These are phyloP conservation scores for Mimumesa dahlbomi DNA, from an alignment of 2,888 invertebrate species.

Conservation along the genomic window DNA sequence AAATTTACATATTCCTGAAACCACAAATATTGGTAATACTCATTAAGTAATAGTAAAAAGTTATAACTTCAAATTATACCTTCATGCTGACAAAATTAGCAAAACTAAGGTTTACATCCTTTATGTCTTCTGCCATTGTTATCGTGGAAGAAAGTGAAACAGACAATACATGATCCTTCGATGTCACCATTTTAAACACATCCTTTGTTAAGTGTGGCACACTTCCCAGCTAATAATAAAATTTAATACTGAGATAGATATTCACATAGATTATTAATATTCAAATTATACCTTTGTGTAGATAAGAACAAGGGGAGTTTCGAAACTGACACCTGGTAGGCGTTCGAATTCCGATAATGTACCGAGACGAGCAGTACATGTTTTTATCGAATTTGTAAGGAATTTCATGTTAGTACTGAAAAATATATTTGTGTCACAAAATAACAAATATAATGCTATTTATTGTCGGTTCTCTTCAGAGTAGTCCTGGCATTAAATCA, in stretches of 20 bases:
- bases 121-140: constrained; percentile 85
- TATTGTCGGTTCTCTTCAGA: neutral
- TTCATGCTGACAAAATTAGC: constrained; percentile 85
- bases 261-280: neutral
- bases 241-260: neutral
- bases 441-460: neutral
- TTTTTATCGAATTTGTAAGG: constrained; percentile 82
- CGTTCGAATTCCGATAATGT: constrained; percentile 83
- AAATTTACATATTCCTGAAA: constrained; percentile 81
- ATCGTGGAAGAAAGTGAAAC: constrained; percentile 87
- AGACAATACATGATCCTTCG: constrained; percentile 85
- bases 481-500: neutral
- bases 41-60: neutral
- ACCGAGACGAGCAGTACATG: constrained; percentile 86
- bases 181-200: constrained; percentile 85
- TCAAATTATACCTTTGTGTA: constrained; percentile 85
- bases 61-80: constrained; percentile 54
- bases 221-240: constrained; percentile 86
- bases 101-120: constrained; percentile 83
- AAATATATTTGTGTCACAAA: neutral
- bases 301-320: constrained; percentile 89
- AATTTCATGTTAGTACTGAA: constrained; percentile 86
- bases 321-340: constrained; percentile 82
- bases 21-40: constrained; percentile 1
- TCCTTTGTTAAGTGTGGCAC: constrained; percentile 91